Evolutionary conservation across 2,888 invertebrate species (phyloP), one percentile per base, ranked within the genome.

Genomic region (Acrocera orbiculus): DNA sequence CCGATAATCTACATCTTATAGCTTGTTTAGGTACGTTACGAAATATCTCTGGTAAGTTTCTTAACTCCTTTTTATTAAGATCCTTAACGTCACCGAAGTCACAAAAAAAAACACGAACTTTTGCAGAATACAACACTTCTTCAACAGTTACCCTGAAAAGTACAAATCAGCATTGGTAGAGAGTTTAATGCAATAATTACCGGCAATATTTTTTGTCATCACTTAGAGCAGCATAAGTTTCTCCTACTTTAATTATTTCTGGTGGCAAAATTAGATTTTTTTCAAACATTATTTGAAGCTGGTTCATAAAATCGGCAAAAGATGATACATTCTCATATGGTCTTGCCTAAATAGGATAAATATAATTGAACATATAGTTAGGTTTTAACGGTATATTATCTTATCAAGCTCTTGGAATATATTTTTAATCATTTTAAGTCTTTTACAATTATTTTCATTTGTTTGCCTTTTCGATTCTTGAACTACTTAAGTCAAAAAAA

Each of bases 131-230:
- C 37, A 69, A 65, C 30, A 66, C 64, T 43, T 68, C 64, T 33
- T 67, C 62, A 11, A 68, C 62, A 40, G 61, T 66, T 14, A 67
- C 68, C 42, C 71, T 69, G 40, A 10, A 46, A 48, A 34, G 37
- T 39, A 38, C 27, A 10, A 7, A 24, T 19, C 5, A 26, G 2
- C 10, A 13, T 17, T 5, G 7, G 14, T 6, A 9, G 15, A 20
- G 19, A n/a, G 8, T 19, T 11, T 17, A 5, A 30, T n/a, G 14
- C n/a, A 9, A 5, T 13, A 46, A 59, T 51, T 57, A 79, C 81
- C 82, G 70, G 55, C 81, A 79, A 77, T 79, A 83, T 16, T 64
- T 61, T 3, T 67, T 63, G 48, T 78, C 73, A 6, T 54, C 58
- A 48, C 76, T 70, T 46, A 65, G 67, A 1, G 72, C 76, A 1